Percentiles rank a stretch among this genome's conserved stretches.
Conservation (phyloP, 1,140 invertebrate genomes). For the Elymnias hypermnestra region DNA sequence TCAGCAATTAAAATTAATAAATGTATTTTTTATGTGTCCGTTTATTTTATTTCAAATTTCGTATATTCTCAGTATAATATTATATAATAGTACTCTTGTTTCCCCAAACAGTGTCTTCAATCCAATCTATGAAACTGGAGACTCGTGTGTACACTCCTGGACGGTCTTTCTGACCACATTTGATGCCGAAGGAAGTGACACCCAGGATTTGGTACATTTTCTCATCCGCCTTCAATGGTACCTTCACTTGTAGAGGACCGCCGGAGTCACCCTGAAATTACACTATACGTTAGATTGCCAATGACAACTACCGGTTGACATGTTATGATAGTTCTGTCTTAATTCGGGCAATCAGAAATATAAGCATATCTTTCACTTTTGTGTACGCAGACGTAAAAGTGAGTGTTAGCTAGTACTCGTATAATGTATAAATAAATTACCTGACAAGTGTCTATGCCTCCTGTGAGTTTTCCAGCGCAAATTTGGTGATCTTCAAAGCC, state of each 20-base stretch:
- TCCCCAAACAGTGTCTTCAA: slow-evolving; percentile 62
- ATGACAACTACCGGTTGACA: too few species aligned
- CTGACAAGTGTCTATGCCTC: slow-evolving; percentile 17
- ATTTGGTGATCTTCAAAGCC: slow-evolving; percentile 19
- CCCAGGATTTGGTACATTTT: slow-evolving; percentile 68
- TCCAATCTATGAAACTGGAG: slow-evolving; percentile 81
- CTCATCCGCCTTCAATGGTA: slow-evolving; percentile 18
- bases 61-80: not conserved
- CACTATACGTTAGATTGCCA: not conserved
- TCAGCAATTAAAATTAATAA: too few species aligned
- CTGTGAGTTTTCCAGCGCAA: slow-evolving; percentile 29
- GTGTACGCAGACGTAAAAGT: too few species aligned
- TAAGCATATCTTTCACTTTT: too few species aligned
- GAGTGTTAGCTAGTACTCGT: too few species aligned
- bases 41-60: too few species aligned
- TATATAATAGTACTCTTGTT: not conserved
- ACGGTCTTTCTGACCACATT: slow-evolving; percentile 81
- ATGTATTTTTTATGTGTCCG: too few species aligned
- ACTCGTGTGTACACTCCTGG: slow-evolving; percentile 89
- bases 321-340: too few species aligned
- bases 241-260: slow-evolving; percentile 77
- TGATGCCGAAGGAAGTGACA: slow-evolving; percentile 84
- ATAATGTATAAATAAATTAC: too few species aligned
- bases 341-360: too few species aligned
- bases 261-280: slow-evolving; percentile 83